phyloP scores from a whole-genome alignment of 1,140 invertebrate genomes.

The Euwallacea similis region DNA sequence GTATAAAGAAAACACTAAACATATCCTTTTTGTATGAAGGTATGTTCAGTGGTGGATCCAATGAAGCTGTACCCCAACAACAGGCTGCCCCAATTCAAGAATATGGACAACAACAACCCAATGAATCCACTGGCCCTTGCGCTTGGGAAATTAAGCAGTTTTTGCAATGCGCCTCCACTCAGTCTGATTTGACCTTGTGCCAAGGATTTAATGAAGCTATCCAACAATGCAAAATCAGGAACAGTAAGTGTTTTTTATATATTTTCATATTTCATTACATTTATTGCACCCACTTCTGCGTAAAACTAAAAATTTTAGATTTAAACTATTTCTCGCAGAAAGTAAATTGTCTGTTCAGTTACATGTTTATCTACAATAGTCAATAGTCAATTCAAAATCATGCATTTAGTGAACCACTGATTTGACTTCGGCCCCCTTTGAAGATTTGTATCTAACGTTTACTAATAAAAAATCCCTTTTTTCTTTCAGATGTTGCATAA shows the following conservation, averaged over 20 bases:
- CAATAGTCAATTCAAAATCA: too few species aligned
- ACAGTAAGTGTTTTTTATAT: conserved; percentile 42
- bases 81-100: conserved; percentile 49
- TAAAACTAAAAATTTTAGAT: too few species aligned
- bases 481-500: neutral
- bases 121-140: conserved; percentile 69
- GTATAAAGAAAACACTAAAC: neutral
- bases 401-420: too few species aligned
- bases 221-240: conserved; percentile 78
- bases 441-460: neutral
- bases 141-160: conserved; percentile 91
- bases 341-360: too few species aligned
- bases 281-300: too few species aligned
- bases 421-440: too few species aligned
- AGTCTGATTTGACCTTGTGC: conserved; percentile 81
- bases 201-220: conserved; percentile 92
- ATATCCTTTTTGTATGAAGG: conserved; percentile 51
- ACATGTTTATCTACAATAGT: too few species aligned
- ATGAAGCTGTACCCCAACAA: conserved; percentile 56
- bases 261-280: too few species aligned
- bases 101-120: conserved; percentile 52
- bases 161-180: conserved; percentile 82
- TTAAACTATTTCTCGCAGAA: too few species aligned
- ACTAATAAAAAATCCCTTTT: neutral
- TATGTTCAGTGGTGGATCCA: conserved; percentile 73